Conservation (phyloP, 2,888 invertebrate genomes). For the Lepidocyrtoides sp. region DNA sequence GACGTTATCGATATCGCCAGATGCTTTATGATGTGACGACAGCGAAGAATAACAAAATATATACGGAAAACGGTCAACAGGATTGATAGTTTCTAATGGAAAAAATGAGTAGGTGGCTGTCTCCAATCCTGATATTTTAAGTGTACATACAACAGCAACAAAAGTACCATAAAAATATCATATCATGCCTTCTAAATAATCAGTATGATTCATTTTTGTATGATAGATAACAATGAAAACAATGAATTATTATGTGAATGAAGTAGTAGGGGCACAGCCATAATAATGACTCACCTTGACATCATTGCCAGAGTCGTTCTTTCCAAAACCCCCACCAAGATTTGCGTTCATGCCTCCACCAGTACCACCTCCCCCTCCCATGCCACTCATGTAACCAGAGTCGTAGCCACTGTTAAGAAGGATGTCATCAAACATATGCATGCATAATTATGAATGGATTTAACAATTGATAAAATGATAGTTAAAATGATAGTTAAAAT, state of each 20-base stretch:
- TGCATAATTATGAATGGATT: constrained; percentile 28
- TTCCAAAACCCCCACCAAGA: constrained; percentile 84
- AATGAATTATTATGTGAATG: constrained; percentile 49
- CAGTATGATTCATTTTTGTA: constrained; percentile 14
- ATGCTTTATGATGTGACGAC: constrained; percentile 23
- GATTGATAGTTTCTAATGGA: constrained; percentile 8
- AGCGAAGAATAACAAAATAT: not conserved
- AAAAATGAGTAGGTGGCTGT: constrained; percentile 38
- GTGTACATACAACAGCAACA: not conserved
- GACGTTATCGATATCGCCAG: constrained; percentile 5
- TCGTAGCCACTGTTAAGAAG: constrained; percentile 82
- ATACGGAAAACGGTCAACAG: not conserved
- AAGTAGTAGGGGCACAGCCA: constrained; percentile 63
- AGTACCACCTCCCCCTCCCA: constrained; percentile 83
- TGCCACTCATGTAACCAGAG: constrained; percentile 85
- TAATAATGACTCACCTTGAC: constrained; percentile 84
- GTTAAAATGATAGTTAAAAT: not conserved
- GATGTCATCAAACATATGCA: constrained; percentile 68
- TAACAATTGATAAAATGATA: constrained; percentile 10
- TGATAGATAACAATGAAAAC: constrained; percentile 8
- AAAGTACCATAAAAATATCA: constrained; percentile 42
- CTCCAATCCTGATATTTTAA: constrained; percentile 40
- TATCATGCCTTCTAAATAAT: constrained; percentile 24
- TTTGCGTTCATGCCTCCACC: constrained; percentile 82
- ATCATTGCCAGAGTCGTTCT: constrained; percentile 84